These are phyloP conservation scores for Schrankia costaestrigalis DNA, from an alignment of 2,888 invertebrate species.

Conservation along the genomic window DNA sequence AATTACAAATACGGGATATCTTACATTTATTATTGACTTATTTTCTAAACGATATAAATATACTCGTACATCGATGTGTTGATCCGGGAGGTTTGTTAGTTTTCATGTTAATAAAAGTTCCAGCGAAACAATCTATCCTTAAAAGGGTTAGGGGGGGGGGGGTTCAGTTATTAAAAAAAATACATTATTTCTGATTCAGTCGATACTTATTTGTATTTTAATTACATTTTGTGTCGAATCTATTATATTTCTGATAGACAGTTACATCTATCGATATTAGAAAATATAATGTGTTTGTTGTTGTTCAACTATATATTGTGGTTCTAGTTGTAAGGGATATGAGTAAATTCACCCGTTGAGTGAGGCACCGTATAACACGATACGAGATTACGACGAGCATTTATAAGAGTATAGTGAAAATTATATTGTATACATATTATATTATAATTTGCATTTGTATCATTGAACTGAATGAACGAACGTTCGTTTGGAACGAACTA, in stretches of 20 bases:
- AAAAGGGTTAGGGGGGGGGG: too few species aligned
- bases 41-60: too few species aligned
- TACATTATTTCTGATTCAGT: not conserved
- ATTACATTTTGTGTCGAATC: too few species aligned
- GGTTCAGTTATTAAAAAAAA: too few species aligned
- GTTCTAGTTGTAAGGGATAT: conserved; percentile 27
- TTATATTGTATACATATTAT: conserved; percentile 52
- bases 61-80: too few species aligned
- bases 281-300: conserved; percentile 7
- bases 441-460: conserved; percentile 53
- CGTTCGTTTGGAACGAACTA: conserved; percentile 28
- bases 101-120: too few species aligned
- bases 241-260: too few species aligned
- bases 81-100: too few species aligned
- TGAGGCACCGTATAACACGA: conserved; percentile 61
- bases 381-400: conserved; percentile 56
- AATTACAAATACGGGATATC: too few species aligned
- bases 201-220: not conserved
- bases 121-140: too few species aligned
- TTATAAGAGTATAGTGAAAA: conserved; percentile 52
- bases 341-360: conserved; percentile 71
- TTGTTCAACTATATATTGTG: conserved; percentile 14
- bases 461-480: conserved; percentile 26
- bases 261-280: not conserved
- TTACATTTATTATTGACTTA: too few species aligned